Evolutionary conservation across 2,888 invertebrate genomes (phyloP), one percentile per base, ranked within the genome.

Genomic region (Achlya flavicornis): DNA sequence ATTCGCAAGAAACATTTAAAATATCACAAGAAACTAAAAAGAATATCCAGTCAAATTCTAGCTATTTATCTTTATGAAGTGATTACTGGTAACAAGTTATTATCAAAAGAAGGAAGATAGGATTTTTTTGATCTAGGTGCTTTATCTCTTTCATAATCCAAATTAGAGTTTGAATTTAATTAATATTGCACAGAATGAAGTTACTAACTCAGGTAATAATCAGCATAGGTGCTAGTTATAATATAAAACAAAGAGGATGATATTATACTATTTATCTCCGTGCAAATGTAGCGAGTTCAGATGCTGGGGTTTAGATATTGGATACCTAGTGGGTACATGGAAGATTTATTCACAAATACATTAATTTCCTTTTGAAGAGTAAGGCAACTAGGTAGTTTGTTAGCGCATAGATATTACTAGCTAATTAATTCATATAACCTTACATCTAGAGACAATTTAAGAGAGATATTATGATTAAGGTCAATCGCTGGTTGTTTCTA

Each of bases 1-100:
- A 8, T 41, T 14, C 35, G 16, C 38, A 7, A 58, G 38, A 16
- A 26, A 63, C 53, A 53, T 19, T 53, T 14, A 63, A 58, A 63
- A 57, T 26, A 38, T 58, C 43, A 33, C 48, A 35, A 59, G 63
- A 57, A 63, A 58, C 58, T 53, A 33, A 64, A n/a, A 5, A 5
- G 14, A 14, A 5, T 11, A 46, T 12, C n/a, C 46, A 46, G 2
- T 46, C 14, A 11, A n/a, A 46, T 26, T 26, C 26, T 2, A 26
- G 26, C 26, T 26, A n/a, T n/a, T n/a, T n/a, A n/a, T n/a, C 46
- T 46, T 4, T 46, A 3, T 4, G 46, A 4, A 46, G n/a, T 46
- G 11, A 46, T 46, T 11, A n/a, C 0, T 46, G 46, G 12, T 46
- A 46, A 46, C 35, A 46, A 12, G 0, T 46, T 2, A 26, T 26